These are phyloP conservation scores for Osmerus mordax DNA, from an alignment of 2,113 vertebrate genomes.

Conservation along the genomic window DNA sequence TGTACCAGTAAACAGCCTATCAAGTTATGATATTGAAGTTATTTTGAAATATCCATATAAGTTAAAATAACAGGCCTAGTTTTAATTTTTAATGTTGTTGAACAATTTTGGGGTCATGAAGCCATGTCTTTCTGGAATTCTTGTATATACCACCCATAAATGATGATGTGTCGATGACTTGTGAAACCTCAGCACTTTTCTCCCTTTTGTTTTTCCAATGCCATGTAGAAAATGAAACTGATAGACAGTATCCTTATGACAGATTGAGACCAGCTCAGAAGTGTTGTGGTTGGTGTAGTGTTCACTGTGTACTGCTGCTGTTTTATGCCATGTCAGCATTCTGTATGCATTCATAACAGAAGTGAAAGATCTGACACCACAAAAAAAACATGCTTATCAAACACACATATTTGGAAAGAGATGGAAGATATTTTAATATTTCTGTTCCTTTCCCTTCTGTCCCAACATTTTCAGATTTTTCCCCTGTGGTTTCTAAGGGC, in stretches of 20 bases:
- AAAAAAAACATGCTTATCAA: not conserved
- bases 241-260: constrained; percentile 10
- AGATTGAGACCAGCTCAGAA: constrained; percentile 11
- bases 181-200: not conserved
- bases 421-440: not conserved
- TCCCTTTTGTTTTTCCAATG: not conserved
- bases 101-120: too few species aligned
- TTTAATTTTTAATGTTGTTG: too few species aligned
- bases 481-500: not conserved
- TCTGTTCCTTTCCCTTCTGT: not conserved
- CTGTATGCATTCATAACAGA: not conserved
- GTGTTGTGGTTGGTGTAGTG: not conserved
- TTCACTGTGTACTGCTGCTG: not conserved
- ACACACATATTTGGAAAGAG: not conserved
- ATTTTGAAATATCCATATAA: too few species aligned
- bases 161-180: not conserved
- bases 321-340: constrained; percentile 4
- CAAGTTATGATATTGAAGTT: too few species aligned
- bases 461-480: not conserved
- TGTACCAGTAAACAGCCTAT: too few species aligned
- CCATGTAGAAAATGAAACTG: not conserved
- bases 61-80: too few species aligned
- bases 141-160: too few species aligned
- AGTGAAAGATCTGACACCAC: not conserved
- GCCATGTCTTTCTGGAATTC: too few species aligned